phyloP scores from a whole-genome alignment of 2,797 vertebrate genomes.

The Pempheris klunzingeri region DNA sequence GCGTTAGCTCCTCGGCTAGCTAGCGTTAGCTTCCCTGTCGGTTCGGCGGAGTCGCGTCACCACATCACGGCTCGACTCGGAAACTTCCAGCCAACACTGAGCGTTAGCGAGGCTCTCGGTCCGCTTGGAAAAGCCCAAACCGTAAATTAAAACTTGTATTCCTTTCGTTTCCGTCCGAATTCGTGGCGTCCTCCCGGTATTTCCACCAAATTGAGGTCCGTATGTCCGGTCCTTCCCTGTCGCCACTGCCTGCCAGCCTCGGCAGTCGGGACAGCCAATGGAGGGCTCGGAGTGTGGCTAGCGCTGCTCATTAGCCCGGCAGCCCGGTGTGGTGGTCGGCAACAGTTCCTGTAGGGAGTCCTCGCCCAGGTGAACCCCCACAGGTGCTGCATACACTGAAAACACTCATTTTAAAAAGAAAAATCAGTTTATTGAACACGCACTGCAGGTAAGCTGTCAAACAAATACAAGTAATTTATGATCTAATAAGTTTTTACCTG shows the following conservation, averaged over 20 bases:
- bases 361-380: not conserved
- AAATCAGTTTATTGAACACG: not conserved
- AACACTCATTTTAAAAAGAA: no score
- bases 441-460: no score
- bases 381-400: not conserved
- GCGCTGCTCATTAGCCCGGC: slow-evolving; percentile 42
- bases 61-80: slow-evolving; percentile 68
- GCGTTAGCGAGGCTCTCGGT: slow-evolving; percentile 18
- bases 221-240: slow-evolving; percentile 61
- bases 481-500: no score
- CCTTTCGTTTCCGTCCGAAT: slow-evolving; percentile 26
- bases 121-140: slow-evolving; percentile 30
- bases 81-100: slow-evolving; percentile 66
- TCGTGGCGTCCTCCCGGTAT: slow-evolving; percentile 14
- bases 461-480: no score
- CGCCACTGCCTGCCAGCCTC: slow-evolving; percentile 73
- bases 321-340: no score
- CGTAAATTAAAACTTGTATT: slow-evolving; percentile 2
- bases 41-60: slow-evolving; percentile 78
- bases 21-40: slow-evolving; percentile 76
- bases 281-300: slow-evolving; percentile 36
- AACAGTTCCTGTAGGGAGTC: no score
- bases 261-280: slow-evolving; percentile 77
- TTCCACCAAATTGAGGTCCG: slow-evolving; percentile 41
- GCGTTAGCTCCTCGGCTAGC: slow-evolving; percentile 60